Conservation (phyloP, 2,888 invertebrate genomes). For the Drosophila nr. perissopoda region DNA sequence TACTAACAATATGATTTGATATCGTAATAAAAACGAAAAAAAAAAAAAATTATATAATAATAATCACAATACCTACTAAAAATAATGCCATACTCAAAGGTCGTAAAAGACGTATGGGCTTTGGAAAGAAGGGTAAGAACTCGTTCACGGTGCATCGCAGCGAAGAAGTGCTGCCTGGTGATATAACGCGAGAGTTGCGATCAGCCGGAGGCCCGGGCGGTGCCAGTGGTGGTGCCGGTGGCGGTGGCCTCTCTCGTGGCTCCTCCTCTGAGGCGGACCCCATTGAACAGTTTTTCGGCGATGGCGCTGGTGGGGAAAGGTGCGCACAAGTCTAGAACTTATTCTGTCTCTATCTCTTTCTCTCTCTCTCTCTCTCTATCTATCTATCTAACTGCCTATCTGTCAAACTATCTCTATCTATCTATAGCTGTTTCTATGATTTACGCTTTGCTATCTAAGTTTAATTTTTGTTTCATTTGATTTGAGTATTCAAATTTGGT, state of each 20-base stretch:
- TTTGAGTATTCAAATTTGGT: constrained; percentile 49
- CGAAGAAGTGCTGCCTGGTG: constrained; percentile 96
- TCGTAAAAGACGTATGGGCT: constrained; percentile 97
- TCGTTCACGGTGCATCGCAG: constrained; percentile 99
- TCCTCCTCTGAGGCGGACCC: constrained; percentile 98
- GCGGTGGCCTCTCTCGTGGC: constrained; percentile 89
- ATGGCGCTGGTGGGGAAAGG: constrained; percentile 90
- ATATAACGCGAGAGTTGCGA: constrained; percentile 86
- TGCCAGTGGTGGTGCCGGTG: constrained; percentile 62
- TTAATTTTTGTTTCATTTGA: constrained; percentile 50
- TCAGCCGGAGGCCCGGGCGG: constrained; percentile 57
- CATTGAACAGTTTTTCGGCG: constrained; percentile 90
- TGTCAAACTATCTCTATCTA: constrained; percentile 34
- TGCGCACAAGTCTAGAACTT: constrained; percentile 85
- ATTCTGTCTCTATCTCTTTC: constrained; percentile 48
- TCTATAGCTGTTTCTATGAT: constrained; percentile 41
- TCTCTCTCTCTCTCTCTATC: constrained; percentile 37
- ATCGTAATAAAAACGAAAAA: constrained; percentile 25
- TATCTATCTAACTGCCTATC: constrained; percentile 37
- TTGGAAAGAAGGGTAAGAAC: constrained; percentile 97
- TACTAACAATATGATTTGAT: constrained; percentile 52
- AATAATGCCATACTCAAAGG: constrained; percentile 86
- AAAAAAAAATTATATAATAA: constrained; percentile 7
- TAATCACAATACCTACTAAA: constrained; percentile 40
- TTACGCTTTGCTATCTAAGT: constrained; percentile 53